Evolutionary conservation across 1,140 invertebrate genomes (phyloP).

Genomic region (Asbolus verrucosus): DNA sequence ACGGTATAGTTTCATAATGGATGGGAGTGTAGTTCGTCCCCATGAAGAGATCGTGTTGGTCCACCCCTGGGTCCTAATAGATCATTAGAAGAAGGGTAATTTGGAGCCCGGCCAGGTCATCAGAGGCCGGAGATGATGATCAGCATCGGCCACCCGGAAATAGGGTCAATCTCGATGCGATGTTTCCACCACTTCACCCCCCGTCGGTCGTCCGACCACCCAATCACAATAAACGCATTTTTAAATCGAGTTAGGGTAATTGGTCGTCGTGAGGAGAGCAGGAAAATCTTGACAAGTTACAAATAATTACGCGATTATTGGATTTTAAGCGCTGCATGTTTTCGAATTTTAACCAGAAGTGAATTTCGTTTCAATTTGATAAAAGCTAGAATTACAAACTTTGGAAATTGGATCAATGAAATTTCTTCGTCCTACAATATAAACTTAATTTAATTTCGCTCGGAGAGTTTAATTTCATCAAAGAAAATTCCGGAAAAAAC

Average conservation of each 20-base stretch:
- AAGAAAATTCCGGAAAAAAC: constrained; percentile 1
- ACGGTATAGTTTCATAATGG: constrained; percentile 15
- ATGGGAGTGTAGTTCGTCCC: constrained; percentile 22
- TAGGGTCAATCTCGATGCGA: constrained; percentile 42
- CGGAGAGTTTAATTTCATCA: constrained; percentile 7
- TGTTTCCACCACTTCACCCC: constrained; percentile 19
- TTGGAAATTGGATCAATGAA: constrained; percentile 3
- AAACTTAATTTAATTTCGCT: neutral
- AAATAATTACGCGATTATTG: constrained; percentile 14
- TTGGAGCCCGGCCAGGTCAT: constrained; percentile 44
- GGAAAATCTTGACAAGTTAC: constrained; percentile 21
- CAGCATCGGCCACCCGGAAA: constrained; percentile 42
- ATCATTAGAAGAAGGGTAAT: constrained; percentile 45
- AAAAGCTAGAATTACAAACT: constrained; percentile 6
- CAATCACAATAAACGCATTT: constrained; percentile 40
- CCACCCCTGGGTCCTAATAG: constrained; percentile 37
- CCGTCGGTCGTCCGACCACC: constrained; percentile 2
- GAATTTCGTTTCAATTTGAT: neutral
- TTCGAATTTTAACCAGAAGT: neutral
- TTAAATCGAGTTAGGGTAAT: constrained; percentile 34
- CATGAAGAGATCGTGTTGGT: constrained; percentile 22
- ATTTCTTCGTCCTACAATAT: neutral
- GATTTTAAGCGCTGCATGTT: constrained; percentile 7
- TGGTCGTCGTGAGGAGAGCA: constrained; percentile 18
- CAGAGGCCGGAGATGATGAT: constrained; percentile 45